Evolutionary conservation across 2,888 invertebrate genomes (phyloP).

Genomic region (Koerneria pararmatus): DNA sequence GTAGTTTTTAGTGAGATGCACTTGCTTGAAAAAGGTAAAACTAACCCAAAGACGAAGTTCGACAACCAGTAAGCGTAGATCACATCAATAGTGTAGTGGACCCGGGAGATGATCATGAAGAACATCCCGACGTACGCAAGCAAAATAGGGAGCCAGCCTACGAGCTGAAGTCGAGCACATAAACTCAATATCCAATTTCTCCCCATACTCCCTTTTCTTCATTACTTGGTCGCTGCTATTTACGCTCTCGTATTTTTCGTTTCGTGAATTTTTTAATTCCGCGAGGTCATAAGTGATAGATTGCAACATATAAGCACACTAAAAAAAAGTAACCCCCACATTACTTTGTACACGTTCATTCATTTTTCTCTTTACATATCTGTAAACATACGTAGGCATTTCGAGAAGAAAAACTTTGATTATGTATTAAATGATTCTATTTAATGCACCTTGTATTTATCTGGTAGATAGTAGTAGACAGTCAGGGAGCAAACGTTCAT

Average conservation of each 20-base stretch:
- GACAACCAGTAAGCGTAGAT: slow-evolving; percentile 48
- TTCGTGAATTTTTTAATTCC: too few species aligned
- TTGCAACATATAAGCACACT: too few species aligned
- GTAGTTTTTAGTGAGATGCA: too few species aligned
- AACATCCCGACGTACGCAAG: slow-evolving; percentile 31
- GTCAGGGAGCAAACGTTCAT: slow-evolving; percentile 42
- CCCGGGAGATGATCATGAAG: slow-evolving; percentile 44
- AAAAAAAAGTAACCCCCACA: too few species aligned
- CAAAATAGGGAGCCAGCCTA: slow-evolving; percentile 12
- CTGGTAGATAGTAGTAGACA: slow-evolving; percentile 43
- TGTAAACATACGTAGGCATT: too few species aligned
- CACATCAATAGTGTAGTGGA: slow-evolving; percentile 51
- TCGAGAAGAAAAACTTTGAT: too few species aligned
- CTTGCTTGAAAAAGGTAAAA: background rate
- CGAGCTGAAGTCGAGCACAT: background rate
- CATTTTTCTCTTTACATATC: too few species aligned
- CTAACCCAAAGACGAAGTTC: slow-evolving; percentile 42
- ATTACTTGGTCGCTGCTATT: background rate
- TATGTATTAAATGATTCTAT: too few species aligned
- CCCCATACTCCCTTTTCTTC: background rate
- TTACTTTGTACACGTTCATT: too few species aligned
- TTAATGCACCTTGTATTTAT: slow-evolving; percentile 11
- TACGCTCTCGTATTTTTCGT: too few species aligned
- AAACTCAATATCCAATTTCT: background rate
- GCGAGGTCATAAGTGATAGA: too few species aligned